Base-by-base conservation (phyloP, 2,888 invertebrate species). In the Macaria notata region DNA sequence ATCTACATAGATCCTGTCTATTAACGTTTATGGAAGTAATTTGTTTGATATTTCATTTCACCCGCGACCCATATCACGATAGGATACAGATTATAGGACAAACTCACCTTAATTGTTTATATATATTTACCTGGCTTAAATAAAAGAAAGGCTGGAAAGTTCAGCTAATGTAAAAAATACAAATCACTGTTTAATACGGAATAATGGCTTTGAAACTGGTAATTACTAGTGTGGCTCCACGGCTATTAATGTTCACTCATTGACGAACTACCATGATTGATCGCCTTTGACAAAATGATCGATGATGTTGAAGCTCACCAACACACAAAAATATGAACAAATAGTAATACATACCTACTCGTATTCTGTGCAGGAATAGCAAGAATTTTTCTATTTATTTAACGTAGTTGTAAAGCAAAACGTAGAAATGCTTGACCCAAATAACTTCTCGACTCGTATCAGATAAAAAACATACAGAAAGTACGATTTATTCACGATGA, bases 401-500 rank as follows among this genome's bases (percentile, higher is more conserved):
- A 9, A 30, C 7, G 9, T 49, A 46, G n/a, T 42, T 46, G 31
- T 30, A 52, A 42, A 49, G 30, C 6, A 31, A 53, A 60, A 54
- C 39, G 51, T 39, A 29, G 19, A 56, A 59, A 41, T 54, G 46
- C 77, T 76, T 72, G 76, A 78, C 77, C 79, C 73, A 78, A 68
- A 77, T 77, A 71, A 63, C 70, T 63, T 56, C 41, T 38, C 65
- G 58, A 65, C 69, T 68, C 33, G 74, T 66, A 69, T 70, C 70
- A 70, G 70, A 78, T 72, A 75, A 79, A 81, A 76, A 72, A 57
- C 38, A 63, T 62, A 64, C 62, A 67, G 70, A 78, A 76, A 72
- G 73, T 77, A 77, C 76, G 80, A 83, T 81, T 61, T 82, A 82
- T 81, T 80, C 74, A 78, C 77, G 79, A 79, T 75, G 72, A 72